phyloP scores from a whole-genome alignment of 1,140 invertebrate species.

The Augochlora pura region DNA sequence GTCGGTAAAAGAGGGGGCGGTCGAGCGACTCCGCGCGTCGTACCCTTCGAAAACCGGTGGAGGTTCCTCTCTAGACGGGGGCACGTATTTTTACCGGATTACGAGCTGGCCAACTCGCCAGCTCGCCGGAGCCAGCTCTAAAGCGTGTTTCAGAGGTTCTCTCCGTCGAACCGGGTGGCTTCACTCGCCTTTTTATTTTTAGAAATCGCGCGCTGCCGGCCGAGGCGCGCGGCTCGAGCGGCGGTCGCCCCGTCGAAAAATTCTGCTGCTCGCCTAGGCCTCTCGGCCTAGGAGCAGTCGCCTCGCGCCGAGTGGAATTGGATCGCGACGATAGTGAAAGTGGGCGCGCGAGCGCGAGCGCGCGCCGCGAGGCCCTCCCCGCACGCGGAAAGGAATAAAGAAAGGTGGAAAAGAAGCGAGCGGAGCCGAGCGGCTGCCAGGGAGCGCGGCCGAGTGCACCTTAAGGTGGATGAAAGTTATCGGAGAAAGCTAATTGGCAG shows the following conservation, averaged over 20 bases:
- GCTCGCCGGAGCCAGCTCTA: too few relatives aligned
- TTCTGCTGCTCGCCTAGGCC: neutral
- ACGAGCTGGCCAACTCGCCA: neutral
- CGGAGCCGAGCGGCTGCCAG: slow-evolving; percentile 19
- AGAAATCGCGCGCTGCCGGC: slow-evolving; percentile 15
- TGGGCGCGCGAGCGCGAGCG: slow-evolving; percentile 25
- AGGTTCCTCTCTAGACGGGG: neutral
- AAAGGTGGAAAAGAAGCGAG: slow-evolving; percentile 71
- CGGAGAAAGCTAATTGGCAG: slow-evolving; percentile 79
- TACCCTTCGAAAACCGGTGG: slow-evolving; percentile 2
- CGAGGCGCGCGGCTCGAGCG: neutral
- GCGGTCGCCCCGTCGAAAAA: slow-evolving; percentile 15
- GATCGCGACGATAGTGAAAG: slow-evolving; percentile 65
- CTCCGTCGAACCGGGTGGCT: neutral
- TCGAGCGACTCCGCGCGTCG: too few relatives aligned
- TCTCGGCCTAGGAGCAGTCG: slow-evolving; percentile 19
- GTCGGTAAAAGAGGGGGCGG: neutral
- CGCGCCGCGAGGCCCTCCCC: slow-evolving; percentile 4
- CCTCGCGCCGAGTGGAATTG: slow-evolving; percentile 50
- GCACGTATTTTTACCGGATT: slow-evolving; percentile 27
- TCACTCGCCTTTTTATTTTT: slow-evolving; percentile 34
- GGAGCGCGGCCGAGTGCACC: slow-evolving; percentile 9
- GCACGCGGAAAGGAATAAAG: slow-evolving; percentile 67
- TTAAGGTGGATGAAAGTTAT: slow-evolving; percentile 77
- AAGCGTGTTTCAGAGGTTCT: slow-evolving; percentile 1